phyloP scores from a whole-genome alignment of 2,113 vertebrate genomes.

The Sapajus apella region DNA sequence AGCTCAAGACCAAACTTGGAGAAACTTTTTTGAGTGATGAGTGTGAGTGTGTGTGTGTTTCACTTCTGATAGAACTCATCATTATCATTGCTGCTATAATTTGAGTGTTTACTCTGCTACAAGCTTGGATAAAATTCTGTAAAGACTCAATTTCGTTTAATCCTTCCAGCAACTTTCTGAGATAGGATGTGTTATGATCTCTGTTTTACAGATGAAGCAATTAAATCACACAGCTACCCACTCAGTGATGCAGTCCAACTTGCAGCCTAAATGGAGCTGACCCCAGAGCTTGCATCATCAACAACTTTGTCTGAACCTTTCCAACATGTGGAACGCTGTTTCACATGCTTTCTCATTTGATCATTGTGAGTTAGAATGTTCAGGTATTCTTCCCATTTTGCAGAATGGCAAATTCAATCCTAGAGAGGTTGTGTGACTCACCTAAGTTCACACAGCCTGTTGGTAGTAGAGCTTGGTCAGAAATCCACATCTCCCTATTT shows the following conservation, averaged over 20 bases:
- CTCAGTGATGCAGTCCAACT: not conserved
- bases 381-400: slow-evolving; percentile 31
- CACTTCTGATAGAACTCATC: not conserved
- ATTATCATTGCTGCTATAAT: not conserved
- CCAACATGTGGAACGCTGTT: not conserved
- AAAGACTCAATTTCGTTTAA: not conserved
- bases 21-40: not conserved
- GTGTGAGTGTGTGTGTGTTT: not conserved
- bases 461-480: not conserved
- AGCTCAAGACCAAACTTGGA: not conserved
- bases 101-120: not conserved
- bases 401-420: not conserved
- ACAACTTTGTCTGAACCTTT: not conserved
- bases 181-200: not conserved
- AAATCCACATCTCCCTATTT: not conserved
- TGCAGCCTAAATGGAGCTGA: not conserved
- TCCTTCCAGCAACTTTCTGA: not conserved
- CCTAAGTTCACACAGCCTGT: not conserved
- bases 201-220: not conserved
- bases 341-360: not conserved
- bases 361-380: not conserved
- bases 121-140: not conserved
- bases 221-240: not conserved
- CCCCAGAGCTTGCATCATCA: not conserved
- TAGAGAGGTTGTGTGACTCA: not conserved